Percentiles rank a stretch among this genome's conserved stretches.
phyloP scores from a whole-genome alignment of 2,888 invertebrate species.

The Drosophila planitibia region DNA sequence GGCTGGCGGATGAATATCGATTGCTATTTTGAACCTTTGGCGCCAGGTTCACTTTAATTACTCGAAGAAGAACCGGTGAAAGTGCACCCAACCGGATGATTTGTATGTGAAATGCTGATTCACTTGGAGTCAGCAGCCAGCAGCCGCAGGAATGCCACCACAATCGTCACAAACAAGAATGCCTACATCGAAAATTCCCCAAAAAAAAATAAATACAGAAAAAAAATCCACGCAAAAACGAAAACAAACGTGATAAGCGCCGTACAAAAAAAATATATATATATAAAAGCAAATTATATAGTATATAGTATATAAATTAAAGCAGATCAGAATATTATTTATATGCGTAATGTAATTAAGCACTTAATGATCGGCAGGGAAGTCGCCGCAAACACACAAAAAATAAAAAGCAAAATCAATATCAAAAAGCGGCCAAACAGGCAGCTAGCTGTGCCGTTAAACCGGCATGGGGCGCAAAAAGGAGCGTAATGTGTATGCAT shows the following conservation, averaged over 20 bases:
- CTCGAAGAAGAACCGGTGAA: constrained; percentile 42
- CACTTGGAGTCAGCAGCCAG: constrained; percentile 3
- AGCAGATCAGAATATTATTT: constrained; percentile 39
- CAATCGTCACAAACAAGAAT: constrained; percentile 32
- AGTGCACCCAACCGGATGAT: constrained; percentile 40
- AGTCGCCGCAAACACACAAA: constrained; percentile 43
- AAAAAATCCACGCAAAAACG: constrained; percentile 30
- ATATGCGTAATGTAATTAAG: constrained; percentile 66
- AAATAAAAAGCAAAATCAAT: constrained; percentile 2
- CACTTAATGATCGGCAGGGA: constrained; percentile 80
- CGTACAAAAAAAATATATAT: not conserved
- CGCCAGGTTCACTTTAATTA: constrained; percentile 40
- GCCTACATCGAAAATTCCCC: constrained; percentile 29
- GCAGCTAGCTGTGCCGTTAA: constrained; percentile 67
- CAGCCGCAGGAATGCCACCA: constrained; percentile 37
- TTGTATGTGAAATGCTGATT: constrained; percentile 30
- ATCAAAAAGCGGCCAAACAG: constrained; percentile 66
- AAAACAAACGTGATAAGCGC: constrained; percentile 64
- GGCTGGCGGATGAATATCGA: constrained; percentile 24
- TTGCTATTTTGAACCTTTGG: constrained; percentile 42
- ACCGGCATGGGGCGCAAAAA: constrained; percentile 56
- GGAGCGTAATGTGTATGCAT: constrained; percentile 37
- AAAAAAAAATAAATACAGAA: constrained; percentile 23
- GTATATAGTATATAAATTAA: constrained; percentile 39
- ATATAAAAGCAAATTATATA: not conserved